These are phyloP conservation scores for Lamellibrachia satsuma DNA, from an alignment of 2,888 invertebrate genomes.

Conservation along the genomic window DNA sequence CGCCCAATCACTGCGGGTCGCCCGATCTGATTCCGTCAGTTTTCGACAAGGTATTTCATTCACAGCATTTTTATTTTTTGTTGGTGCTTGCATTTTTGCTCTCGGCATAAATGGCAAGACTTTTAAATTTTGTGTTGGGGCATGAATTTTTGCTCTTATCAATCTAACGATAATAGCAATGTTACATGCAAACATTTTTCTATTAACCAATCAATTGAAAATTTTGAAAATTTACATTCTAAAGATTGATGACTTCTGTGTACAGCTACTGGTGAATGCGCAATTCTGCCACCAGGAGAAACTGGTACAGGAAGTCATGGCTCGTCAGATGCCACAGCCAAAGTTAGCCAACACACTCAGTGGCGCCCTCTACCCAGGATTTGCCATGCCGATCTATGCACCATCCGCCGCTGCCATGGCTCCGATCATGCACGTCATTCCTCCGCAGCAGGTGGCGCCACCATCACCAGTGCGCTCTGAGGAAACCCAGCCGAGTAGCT, in stretches of 20 bases:
- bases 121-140: neutral
- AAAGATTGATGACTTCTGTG: neutral
- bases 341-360: constrained; percentile 14
- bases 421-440: constrained; percentile 17
- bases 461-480: neutral
- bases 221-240: neutral
- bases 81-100: neutral
- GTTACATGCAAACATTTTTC: neutral
- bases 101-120: neutral
- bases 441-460: neutral
- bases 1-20: neutral
- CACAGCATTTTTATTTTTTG: neutral
- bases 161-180: neutral
- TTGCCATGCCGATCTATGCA: constrained; percentile 18
- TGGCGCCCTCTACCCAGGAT: constrained; percentile 21
- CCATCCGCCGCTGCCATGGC: constrained; percentile 24
- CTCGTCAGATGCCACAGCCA: constrained; percentile 23
- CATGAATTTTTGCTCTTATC: neutral
- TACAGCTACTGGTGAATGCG: neutral
- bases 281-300: constrained; percentile 20
- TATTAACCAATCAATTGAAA: neutral
- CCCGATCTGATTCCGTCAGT: neutral
- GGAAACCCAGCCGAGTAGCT: neutral
- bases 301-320: constrained; percentile 21
- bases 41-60: neutral